These are phyloP conservation scores for Festucalex cinctus DNA, from an alignment of 2,113 vertebrate genomes.

Conservation along the genomic window DNA sequence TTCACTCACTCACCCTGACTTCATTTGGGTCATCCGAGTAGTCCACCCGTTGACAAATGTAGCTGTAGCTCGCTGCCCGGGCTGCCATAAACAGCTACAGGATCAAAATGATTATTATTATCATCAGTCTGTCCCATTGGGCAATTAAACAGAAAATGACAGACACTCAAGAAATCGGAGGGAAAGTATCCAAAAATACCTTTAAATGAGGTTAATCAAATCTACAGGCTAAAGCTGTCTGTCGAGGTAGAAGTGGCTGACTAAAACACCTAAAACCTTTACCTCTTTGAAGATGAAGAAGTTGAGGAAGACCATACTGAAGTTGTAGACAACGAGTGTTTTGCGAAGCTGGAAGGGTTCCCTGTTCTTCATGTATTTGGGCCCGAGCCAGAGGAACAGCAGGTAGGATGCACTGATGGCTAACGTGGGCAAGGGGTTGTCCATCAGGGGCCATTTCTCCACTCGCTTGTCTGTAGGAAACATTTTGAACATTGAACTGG, in stretches of 20 bases:
- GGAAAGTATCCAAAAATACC: background rate
- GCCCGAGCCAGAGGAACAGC: slow-evolving; percentile 94
- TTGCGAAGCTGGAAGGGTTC: slow-evolving; percentile 93
- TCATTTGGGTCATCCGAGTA: slow-evolving; percentile 95
- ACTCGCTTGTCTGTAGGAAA: slow-evolving; percentile 88
- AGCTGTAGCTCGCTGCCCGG: slow-evolving; percentile 91
- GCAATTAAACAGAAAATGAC: background rate
- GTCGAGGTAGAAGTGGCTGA: background rate
- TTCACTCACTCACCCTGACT: slow-evolving; percentile 87
- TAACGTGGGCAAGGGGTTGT: slow-evolving; percentile 88
- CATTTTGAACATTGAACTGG: background rate
- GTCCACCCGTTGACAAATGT: slow-evolving; percentile 93
- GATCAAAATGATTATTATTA: background rate
- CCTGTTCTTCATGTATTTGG: slow-evolving; percentile 94
- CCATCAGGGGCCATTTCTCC: slow-evolving; percentile 95
- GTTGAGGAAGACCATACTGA: slow-evolving; percentile 98
- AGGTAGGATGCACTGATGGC: slow-evolving; percentile 94
- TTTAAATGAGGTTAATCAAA: slow-evolving; percentile 18
- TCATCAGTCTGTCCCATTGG: background rate
- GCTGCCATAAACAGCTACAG: slow-evolving; percentile 90
- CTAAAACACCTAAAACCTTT: background rate
- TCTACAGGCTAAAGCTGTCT: background rate
- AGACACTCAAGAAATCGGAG: slow-evolving; percentile 2
- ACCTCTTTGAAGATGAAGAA: slow-evolving; percentile 99
- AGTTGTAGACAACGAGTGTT: slow-evolving; percentile 95